phyloP scores from a whole-genome alignment of 2,113 vertebrate species.

The Tinamus guttatus region DNA sequence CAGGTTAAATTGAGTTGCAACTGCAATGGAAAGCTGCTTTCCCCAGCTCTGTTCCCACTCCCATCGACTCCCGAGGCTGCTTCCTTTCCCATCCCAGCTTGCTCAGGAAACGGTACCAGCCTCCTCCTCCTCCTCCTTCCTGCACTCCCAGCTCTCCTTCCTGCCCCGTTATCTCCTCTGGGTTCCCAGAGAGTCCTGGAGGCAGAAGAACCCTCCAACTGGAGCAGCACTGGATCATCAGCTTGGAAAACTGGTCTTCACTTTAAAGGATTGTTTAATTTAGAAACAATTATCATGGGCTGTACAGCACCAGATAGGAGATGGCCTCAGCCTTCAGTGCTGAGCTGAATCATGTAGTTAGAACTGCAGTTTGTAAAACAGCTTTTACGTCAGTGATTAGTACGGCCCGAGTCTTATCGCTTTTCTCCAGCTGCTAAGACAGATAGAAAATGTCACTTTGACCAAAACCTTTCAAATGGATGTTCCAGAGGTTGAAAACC shows the following conservation, averaged over 20 bases:
- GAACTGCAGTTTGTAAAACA: neutral
- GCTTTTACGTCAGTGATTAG: neutral
- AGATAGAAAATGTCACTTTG: neutral
- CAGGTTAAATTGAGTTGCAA: neutral
- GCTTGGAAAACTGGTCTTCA: neutral
- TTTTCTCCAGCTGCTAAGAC: neutral
- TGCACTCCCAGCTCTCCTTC: neutral
- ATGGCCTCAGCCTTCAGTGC: neutral
- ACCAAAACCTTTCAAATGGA: neutral
- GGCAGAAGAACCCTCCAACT: neutral
- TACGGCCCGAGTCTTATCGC: neutral
- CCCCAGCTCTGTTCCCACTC: neutral
- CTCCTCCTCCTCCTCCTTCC: neutral
- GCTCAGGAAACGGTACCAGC: neutral
- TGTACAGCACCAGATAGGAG: neutral
- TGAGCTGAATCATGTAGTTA: neutral
- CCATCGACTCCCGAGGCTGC: neutral
- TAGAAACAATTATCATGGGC: neutral
- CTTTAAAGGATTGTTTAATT: neutral
- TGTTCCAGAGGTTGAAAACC: neutral
- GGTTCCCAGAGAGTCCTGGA: neutral
- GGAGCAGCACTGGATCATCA: neutral
- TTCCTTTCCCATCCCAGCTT: neutral
- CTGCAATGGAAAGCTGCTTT: neutral
- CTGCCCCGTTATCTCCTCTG: neutral